Evolutionary conservation across 2,888 invertebrate species (phyloP), one percentile per base, ranked within the genome.

Genomic region (Trilocha varians): DNA sequence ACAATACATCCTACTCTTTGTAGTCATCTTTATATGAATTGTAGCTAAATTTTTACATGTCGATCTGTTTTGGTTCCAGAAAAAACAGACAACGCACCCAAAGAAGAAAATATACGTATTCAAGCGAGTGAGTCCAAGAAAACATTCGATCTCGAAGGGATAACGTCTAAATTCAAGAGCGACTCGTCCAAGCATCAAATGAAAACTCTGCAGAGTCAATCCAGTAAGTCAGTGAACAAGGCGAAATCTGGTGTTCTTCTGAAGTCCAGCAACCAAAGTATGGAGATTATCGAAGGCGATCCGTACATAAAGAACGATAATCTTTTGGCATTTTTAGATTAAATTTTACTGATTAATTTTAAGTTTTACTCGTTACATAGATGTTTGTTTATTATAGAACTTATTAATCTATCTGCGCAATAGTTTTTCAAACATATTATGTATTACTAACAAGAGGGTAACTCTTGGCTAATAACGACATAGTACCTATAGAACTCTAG

Each of bases 41-140:
- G n/a, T n/a, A n/a, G n/a, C n/a, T n/a, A n/a, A n/a, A n/a, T n/a
- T n/a, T n/a, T n/a, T n/a, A n/a, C n/a, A n/a, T n/a, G n/a, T n/a
- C 34, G 25, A 39, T 16, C 18, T 33, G 14, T 36, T 16, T 38
- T 39, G 38, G 18, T 47, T 50, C 16, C 46, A 66, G 65, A 59
- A 5, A 55, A 64, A 13, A 55, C 58, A 13, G 48, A 60, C 14
- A 56, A 3, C 43, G 48, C 5, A 44, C 47, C 3, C 45, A 62
- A 53, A 39, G 65, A 66, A 36, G 54, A 62, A 15, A 54, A 64
- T 15, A 56, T 66, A 1, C 52, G 57, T 5, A 59, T 69, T 2
- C 48, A 55, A 14, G 61, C 58, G 38, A 40, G 59, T 1, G 59
- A 66, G 14, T 46, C 57, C 0, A 49, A 56, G 16, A 53, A 57